A percentile compares a stretch with the other conserved stretches of the same genome.
Evolutionary conservation across 2,797 vertebrate species (phyloP).

Genomic region (Platalea minor): DNA sequence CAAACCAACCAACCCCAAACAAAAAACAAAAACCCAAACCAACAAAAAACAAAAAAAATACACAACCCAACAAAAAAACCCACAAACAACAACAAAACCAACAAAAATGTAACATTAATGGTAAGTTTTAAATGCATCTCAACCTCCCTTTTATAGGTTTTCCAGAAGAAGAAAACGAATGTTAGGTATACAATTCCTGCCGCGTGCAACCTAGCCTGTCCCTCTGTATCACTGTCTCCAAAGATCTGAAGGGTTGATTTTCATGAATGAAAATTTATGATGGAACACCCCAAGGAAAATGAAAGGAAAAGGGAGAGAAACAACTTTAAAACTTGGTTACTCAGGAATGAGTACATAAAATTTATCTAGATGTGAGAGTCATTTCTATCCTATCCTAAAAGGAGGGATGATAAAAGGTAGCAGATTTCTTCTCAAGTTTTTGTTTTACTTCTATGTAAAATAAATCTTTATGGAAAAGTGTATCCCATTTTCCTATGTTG

Average conservation of each 20-base stretch:
- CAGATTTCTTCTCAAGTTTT: not conserved
- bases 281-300: rapidly evolving
- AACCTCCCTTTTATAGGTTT: not conserved
- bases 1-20: too few relatives aligned
- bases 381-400: not conserved
- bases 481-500: not conserved
- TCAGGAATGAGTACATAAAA: not conserved
- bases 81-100: not conserved
- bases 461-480: not conserved
- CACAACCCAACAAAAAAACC: not conserved
- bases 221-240: not conserved
- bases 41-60: not conserved
- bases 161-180: not conserved
- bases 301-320: not conserved
- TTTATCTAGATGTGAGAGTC: not conserved
- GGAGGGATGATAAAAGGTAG: not conserved
- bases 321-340: not conserved
- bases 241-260: not conserved
- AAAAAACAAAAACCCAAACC: too few relatives aligned
- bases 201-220: not conserved
- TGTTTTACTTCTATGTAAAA: not conserved
- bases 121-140: not conserved
- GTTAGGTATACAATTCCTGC: not conserved
- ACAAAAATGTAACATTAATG: not conserved
- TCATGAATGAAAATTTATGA: not conserved